A percentile compares a stretch with the other conserved stretches of the same genome.
Evolutionary conservation across 1,140 invertebrate species (phyloP).

Genomic region (Mycetomoellerius zeteki): DNA sequence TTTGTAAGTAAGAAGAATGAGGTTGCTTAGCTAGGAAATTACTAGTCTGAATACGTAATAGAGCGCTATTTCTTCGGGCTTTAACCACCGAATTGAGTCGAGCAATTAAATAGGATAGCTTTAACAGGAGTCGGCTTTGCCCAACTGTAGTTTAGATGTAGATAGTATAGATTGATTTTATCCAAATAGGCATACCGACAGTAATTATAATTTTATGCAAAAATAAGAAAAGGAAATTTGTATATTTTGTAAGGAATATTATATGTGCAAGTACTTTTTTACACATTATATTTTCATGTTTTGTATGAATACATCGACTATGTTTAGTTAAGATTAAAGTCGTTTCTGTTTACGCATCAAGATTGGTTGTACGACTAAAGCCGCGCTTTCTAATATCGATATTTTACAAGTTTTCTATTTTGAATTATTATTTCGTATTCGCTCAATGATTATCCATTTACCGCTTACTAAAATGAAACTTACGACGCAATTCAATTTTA

Average conservation of each 20-base stretch:
- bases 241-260: neutral
- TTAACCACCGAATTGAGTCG: slow-evolving; percentile 48
- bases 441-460: neutral
- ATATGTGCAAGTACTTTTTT: neutral
- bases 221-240: neutral
- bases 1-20: slow-evolving; percentile 74
- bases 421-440: neutral
- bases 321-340: slow-evolving; percentile 42
- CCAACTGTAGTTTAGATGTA: slow-evolving; percentile 6
- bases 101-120: slow-evolving; percentile 50
- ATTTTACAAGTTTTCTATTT: slow-evolving; percentile 3
- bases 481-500: slow-evolving; percentile 37
- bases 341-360: slow-evolving; percentile 27
- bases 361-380: slow-evolving; percentile 1
- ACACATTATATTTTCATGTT: neutral
- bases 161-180: slow-evolving; percentile 13
- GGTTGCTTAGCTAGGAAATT: slow-evolving; percentile 73
- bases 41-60: slow-evolving; percentile 68
- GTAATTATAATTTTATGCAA: neutral
- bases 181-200: neutral
- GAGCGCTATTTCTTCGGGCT: slow-evolving; percentile 47
- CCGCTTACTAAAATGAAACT: slow-evolving; percentile 1
- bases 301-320: neutral
- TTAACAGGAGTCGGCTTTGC: slow-evolving; percentile 8
- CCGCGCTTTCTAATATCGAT: neutral